Percentiles rank a stretch among this genome's conserved stretches.
Conservation (phyloP, 2,797 vertebrate species). For the Muscicapa comitata region DNA sequence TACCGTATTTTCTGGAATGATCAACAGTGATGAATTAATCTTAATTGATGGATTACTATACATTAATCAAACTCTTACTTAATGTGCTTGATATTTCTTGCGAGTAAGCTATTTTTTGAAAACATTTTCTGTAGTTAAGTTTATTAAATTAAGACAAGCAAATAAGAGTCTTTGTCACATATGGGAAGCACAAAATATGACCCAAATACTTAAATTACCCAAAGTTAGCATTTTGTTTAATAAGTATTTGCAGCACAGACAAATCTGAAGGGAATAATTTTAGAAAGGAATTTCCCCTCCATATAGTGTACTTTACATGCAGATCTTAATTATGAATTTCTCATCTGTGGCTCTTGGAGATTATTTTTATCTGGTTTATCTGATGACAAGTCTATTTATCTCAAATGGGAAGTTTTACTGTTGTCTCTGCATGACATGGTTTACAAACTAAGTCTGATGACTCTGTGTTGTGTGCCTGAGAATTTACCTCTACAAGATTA, state of each 20-base stretch:
- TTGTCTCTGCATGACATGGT: not conserved
- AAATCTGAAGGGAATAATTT: not conserved
- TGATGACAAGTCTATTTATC: not conserved
- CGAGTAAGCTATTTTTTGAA: not conserved
- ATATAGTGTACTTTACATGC: not conserved
- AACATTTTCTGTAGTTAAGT: not conserved
- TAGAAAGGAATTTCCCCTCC: not conserved
- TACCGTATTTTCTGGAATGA: not conserved
- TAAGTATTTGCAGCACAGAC: not conserved
- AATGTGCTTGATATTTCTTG: not conserved
- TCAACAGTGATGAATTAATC: not conserved
- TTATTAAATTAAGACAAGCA: not conserved
- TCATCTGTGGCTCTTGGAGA: not conserved
- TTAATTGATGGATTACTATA: conserved; percentile 7
- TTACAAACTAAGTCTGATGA: not conserved
- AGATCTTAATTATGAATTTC: not conserved
- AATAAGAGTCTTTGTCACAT: not conserved
- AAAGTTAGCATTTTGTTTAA: not conserved
- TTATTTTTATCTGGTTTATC: not conserved
- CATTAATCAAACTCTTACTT: conserved; percentile 10
- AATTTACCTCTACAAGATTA: not conserved
- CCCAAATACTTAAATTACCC: not conserved
- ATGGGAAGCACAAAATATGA: not conserved
- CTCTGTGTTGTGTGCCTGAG: not conserved
- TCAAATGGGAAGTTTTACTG: not conserved